These are phyloP conservation scores for Procambarus clarkii DNA, from an alignment of 1,140 invertebrate genomes.

Conservation along the genomic window DNA sequence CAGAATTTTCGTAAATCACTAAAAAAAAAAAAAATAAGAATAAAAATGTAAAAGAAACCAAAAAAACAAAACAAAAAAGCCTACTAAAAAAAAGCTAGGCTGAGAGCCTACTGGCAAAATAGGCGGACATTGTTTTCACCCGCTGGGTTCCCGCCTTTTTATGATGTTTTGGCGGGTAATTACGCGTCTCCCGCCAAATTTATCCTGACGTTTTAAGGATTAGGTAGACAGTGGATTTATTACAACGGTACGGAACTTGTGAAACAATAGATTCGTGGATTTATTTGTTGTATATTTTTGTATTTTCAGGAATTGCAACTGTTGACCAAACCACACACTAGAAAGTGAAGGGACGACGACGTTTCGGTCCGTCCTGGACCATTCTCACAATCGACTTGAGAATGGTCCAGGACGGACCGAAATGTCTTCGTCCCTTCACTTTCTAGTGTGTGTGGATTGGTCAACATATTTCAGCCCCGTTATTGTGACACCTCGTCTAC, in stretches of 20 bases:
- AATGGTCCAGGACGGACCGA: no score
- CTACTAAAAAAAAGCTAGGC: not conserved
- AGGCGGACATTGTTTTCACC: not conserved
- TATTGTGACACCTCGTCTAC: no score
- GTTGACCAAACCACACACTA: no score
- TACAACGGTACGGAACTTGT: not conserved
- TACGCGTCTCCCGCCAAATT: slow-evolving; percentile 31
- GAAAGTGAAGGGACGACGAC: no score
- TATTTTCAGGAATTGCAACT: not conserved
- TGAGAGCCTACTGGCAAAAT: slow-evolving; percentile 23
- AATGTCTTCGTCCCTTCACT: no score
- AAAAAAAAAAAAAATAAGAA: no score
- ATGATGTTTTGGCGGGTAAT: slow-evolving; percentile 46
- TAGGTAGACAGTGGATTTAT: not conserved
- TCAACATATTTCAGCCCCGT: no score
- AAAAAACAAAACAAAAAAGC: slow-evolving; percentile 15
- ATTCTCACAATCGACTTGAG: no score
- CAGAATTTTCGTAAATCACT: no score
- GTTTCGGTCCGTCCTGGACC: no score
- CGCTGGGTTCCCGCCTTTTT: not conserved
- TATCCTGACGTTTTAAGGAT: slow-evolving; percentile 1
- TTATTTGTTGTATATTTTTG: not conserved
- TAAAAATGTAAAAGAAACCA: not conserved
- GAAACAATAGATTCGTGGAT: not conserved
- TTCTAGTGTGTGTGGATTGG: no score